Evolutionary conservation across 2,888 invertebrate species (phyloP).

Genomic region (Conops quadrifasciatus): DNA sequence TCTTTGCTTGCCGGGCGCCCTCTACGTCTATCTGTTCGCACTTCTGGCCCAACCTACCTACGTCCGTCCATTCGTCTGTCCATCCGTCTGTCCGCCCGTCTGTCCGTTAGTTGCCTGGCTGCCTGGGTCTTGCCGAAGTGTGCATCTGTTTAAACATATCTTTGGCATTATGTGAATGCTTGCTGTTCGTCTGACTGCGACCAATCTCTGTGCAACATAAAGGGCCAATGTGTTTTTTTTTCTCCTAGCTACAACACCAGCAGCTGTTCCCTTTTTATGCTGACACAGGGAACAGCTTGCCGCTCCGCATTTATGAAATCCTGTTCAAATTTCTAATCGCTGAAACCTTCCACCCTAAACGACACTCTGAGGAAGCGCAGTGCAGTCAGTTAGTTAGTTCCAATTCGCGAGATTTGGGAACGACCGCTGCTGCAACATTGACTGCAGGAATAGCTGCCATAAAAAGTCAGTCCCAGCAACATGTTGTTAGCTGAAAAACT

Average conservation of each 20-base stretch:
- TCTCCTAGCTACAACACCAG: not conserved
- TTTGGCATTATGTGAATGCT: not conserved
- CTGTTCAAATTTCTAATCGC: conserved; percentile 63
- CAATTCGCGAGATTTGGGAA: not conserved
- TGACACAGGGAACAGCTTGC: conserved; percentile 5
- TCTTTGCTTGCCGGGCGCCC: not conserved
- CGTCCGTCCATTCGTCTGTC: not conserved
- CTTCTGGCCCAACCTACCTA: not conserved
- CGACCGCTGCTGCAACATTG: not conserved
- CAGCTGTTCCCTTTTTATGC: conserved; percentile 10
- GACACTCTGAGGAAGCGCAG: conserved; percentile 50
- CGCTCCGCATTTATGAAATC: conserved; percentile 55
- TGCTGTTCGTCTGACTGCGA: not conserved
- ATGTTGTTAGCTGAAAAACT: conserved; percentile 47
- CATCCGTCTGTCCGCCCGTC: not conserved
- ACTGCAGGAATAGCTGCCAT: not conserved
- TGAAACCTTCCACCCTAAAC: conserved; percentile 63
- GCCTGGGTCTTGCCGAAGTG: not conserved
- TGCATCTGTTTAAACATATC: not conserved
- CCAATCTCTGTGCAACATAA: conserved; percentile 13
- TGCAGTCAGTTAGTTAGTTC: too few species aligned
- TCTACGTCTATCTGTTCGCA: conserved; percentile 1
- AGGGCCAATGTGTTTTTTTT: conserved; percentile 20
- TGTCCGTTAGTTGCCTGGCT: not conserved
- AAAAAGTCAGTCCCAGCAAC: conserved; percentile 28